A percentile compares a stretch with the other conserved stretches of the same genome.
These are phyloP conservation scores for Drosophila prostipennis DNA, from an alignment of 2,888 invertebrate species.

Conservation along the genomic window DNA sequence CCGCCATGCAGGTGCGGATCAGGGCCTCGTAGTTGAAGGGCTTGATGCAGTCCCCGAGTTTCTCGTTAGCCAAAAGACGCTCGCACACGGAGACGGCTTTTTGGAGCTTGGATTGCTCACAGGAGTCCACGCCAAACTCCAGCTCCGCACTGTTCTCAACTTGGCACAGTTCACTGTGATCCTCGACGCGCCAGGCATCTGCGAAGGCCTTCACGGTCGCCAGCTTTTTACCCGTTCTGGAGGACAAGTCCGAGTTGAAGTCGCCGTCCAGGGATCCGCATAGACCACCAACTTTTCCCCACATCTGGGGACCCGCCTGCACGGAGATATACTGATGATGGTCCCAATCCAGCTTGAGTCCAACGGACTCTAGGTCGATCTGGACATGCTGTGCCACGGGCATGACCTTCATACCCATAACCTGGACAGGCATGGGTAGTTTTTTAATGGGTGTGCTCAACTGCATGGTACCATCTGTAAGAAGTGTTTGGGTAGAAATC, in stretches of 20 bases:
- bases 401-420: constrained; percentile 90
- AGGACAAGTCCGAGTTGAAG: constrained; percentile 88
- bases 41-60: constrained; percentile 88
- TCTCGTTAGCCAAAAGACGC: constrained; percentile 87
- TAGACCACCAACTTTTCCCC: constrained; percentile 92
- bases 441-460: constrained; percentile 85
- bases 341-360: constrained; percentile 91
- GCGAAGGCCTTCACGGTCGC: constrained; percentile 82
- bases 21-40: constrained; percentile 88
- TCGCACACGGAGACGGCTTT: constrained; percentile 87
- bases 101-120: constrained; percentile 70
- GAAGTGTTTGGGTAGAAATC: background rate
- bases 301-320: constrained; percentile 88
- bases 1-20: constrained; percentile 90
- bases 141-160: constrained; percentile 80
- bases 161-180: constrained; percentile 74
- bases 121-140: constrained; percentile 75
- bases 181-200: constrained; percentile 83
- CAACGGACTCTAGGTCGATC: constrained; percentile 88
- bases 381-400: constrained; percentile 89
- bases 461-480: constrained; percentile 85
- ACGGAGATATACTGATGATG: constrained; percentile 88
- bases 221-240: constrained; percentile 86
- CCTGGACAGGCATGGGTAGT: constrained; percentile 89
- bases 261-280: constrained; percentile 92